Evolutionary conservation across 2,113 vertebrate species (phyloP).

Genomic region (Ictalurus furcatus): DNA sequence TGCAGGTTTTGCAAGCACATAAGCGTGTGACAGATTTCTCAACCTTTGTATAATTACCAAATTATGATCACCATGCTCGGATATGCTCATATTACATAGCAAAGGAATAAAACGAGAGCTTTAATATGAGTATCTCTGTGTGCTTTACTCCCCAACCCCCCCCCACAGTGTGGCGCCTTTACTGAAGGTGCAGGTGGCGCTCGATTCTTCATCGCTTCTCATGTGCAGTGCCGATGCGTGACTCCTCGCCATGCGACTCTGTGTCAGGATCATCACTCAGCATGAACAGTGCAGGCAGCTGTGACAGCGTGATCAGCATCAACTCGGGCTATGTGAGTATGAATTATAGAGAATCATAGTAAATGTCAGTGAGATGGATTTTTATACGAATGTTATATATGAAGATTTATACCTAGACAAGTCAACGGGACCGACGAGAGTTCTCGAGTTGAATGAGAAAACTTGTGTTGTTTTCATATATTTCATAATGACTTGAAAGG

Average conservation of each 20-base stretch:
- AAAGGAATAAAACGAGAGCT: neutral
- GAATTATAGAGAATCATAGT: neutral
- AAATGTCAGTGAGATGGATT: neutral
- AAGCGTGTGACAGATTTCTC: neutral
- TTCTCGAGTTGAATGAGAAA: neutral
- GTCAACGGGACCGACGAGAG: neutral
- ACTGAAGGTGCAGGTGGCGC: neutral
- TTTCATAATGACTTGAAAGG: neutral
- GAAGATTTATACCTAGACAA: neutral
- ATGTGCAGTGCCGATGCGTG: slow-evolving; percentile 80
- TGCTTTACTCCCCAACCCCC: neutral
- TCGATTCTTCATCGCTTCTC: neutral
- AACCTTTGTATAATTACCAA: neutral
- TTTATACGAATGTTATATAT: neutral
- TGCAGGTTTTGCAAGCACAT: neutral
- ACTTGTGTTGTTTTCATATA: neutral
- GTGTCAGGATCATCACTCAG: slow-evolving; percentile 70
- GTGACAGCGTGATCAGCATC: slow-evolving; percentile 82
- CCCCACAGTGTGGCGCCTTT: neutral
- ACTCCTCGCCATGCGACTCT: slow-evolving; percentile 75
- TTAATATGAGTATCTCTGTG: neutral
- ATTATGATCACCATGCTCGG: neutral
- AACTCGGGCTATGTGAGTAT: slow-evolving; percentile 83
- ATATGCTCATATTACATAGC: neutral
- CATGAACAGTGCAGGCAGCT: slow-evolving; percentile 78